phyloP scores from a whole-genome alignment of 2,888 invertebrate genomes.

The Nemotelus pantherinus region DNA sequence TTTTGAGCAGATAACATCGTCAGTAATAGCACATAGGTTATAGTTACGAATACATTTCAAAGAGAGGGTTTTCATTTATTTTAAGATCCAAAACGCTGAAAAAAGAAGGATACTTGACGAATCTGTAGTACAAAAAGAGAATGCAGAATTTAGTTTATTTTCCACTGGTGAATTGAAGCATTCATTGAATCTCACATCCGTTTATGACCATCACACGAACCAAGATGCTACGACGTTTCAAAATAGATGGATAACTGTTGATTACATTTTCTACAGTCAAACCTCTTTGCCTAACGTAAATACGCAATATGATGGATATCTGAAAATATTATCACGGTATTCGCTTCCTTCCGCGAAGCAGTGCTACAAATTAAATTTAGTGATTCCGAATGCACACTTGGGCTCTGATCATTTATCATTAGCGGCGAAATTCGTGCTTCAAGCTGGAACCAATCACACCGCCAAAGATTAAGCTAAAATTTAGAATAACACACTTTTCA shows the following conservation, averaged over 20 bases:
- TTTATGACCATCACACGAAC: conserved; percentile 69
- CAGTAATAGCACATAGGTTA: too few species aligned
- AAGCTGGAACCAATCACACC: background rate
- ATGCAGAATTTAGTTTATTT: conserved; percentile 39
- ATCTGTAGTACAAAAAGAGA: background rate
- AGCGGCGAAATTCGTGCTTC: conserved; percentile 71
- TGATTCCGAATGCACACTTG: conserved; percentile 77
- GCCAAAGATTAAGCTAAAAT: background rate
- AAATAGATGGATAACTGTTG: conserved; percentile 80
- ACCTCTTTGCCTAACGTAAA: conserved; percentile 52
- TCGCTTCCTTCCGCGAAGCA: conserved; percentile 73
- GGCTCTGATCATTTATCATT: conserved; percentile 89
- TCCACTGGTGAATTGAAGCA: conserved; percentile 72
- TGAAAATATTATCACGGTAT: conserved; percentile 72
- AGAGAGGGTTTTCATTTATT: background rate
- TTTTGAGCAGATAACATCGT: too few species aligned
- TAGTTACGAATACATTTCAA: too few species aligned
- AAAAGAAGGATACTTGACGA: background rate
- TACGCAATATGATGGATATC: conserved; percentile 46
- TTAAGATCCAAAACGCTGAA: conserved; percentile 42
- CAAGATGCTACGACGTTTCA: conserved; percentile 81
- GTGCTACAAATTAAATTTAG: conserved; percentile 66
- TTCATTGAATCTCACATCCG: conserved; percentile 73
- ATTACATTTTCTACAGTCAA: conserved; percentile 87
- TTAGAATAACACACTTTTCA: background rate